A percentile compares a stretch with the other conserved stretches of the same genome.
These are phyloP conservation scores for Spodoptera picta DNA, from an alignment of 2,888 invertebrate species.

Conservation along the genomic window DNA sequence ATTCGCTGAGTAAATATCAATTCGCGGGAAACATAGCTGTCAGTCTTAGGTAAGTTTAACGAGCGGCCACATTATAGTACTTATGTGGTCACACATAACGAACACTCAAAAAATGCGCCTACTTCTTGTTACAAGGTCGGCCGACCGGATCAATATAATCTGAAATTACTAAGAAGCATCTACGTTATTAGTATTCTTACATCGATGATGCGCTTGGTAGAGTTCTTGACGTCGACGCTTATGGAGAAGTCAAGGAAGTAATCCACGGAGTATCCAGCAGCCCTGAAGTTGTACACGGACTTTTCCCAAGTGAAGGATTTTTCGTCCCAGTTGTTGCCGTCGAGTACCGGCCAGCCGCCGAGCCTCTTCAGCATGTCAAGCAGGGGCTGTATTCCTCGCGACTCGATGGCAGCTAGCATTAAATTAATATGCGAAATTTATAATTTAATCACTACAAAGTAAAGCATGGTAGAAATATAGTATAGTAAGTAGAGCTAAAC, in stretches of 20 bases:
- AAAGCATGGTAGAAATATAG: too few species aligned
- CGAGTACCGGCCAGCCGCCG: conserved; percentile 98
- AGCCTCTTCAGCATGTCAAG: conserved; percentile 91
- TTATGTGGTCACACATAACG: conserved; percentile 23
- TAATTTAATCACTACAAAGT: too few species aligned
- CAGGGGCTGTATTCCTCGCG: conserved; percentile 92
- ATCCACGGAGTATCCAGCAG: conserved; percentile 95
- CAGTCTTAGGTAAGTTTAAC: conserved; percentile 34
- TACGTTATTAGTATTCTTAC: conserved; percentile 85
- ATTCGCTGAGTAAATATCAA: conserved; percentile 43
- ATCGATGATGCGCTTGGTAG: conserved; percentile 94
- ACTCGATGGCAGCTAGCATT: conserved; percentile 92
- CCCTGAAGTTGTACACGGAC: conserved; percentile 94
- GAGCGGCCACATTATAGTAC: conserved; percentile 11
- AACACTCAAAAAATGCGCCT: conserved; percentile 32
- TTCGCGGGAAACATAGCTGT: conserved; percentile 35
- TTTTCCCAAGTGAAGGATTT: conserved; percentile 93
- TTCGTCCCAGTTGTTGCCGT: conserved; percentile 92
- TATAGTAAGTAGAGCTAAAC: too few species aligned
- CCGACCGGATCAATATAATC: conserved; percentile 58
- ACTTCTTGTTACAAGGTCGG: conserved; percentile 56
- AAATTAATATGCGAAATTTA: neutral
- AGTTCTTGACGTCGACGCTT: conserved; percentile 96
- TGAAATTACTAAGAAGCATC: neutral
- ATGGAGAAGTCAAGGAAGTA: conserved; percentile 97